phyloP scores from a whole-genome alignment of 1,140 invertebrate species.

The Adelges cooleyi region DNA sequence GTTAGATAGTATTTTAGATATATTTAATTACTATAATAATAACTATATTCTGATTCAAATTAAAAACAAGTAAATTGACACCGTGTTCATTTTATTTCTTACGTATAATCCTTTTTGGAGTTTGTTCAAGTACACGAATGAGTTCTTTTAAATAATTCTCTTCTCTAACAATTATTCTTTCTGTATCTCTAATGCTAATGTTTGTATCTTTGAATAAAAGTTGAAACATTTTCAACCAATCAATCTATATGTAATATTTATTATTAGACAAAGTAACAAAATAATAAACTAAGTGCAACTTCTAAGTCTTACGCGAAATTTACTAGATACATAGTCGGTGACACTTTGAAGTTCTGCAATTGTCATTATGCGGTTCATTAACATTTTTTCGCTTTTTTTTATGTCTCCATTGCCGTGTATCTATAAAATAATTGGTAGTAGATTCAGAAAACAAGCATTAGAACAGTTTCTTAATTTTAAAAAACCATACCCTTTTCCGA shows the following conservation, averaged over 20 bases:
- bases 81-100: too few species aligned
- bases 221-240: slow-evolving; percentile 34
- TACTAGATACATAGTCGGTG: neutral
- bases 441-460: neutral
- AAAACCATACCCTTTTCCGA: too few species aligned
- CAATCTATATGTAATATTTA: slow-evolving; percentile 32
- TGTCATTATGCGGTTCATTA: slow-evolving; percentile 3
- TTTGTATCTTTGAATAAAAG: slow-evolving; percentile 31
- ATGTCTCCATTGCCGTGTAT: neutral
- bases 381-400: neutral
- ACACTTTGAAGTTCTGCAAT: slow-evolving; percentile 9
- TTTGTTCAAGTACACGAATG: slow-evolving; percentile 32
- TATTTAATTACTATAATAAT: too few species aligned
- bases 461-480: neutral
- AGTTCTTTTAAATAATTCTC: slow-evolving; percentile 35
- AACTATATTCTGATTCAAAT: too few species aligned
- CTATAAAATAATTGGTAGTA: neutral
- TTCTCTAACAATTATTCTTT: slow-evolving; percentile 36
- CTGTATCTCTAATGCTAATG: slow-evolving; percentile 31
- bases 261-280: neutral
- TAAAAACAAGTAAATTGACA: too few species aligned
- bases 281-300: neutral
- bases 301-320: neutral
- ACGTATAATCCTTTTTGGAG: slow-evolving; percentile 34
- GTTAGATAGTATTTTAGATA: too few species aligned